Conservation (phyloP, 2,113 vertebrate species). For the Spermophilus dauricus region DNA sequence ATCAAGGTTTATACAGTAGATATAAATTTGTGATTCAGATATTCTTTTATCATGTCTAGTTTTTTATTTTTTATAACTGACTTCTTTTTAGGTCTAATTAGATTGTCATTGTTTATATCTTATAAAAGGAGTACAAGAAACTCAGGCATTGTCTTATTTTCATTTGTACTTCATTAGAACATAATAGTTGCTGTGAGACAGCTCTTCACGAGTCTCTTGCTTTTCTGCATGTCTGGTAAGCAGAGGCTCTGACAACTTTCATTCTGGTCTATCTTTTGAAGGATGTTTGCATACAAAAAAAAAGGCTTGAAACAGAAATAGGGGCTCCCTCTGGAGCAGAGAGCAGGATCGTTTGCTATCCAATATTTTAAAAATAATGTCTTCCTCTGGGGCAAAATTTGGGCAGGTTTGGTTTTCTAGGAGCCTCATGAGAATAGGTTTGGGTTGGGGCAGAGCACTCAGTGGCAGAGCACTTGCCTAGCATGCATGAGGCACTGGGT, state of each 20-base stretch:
- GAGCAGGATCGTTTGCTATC: conserved; percentile 43
- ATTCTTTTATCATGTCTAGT: not conserved
- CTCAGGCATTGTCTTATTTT: conserved; percentile 12
- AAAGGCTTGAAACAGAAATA: conserved; percentile 18
- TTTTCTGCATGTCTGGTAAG: not conserved
- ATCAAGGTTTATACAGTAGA: not conserved
- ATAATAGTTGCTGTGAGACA: not conserved
- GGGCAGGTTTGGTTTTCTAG: conserved; percentile 34
- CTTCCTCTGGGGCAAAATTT: not conserved
- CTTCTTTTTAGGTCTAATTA: not conserved
- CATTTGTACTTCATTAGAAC: not conserved
- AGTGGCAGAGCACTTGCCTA: too few relatives aligned
- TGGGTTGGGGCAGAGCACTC: not conserved
- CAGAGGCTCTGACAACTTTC: conserved; percentile 12
- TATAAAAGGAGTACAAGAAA: not conserved
- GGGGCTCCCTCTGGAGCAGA: not conserved
- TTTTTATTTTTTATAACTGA: conserved; percentile 17
- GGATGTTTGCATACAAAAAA: conserved; percentile 44
- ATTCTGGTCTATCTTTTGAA: conserved; percentile 12
- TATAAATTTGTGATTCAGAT: conserved; percentile 7
- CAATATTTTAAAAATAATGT: not conserved
- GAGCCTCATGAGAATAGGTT: not conserved
- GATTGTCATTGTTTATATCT: not conserved
- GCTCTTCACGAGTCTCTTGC: not conserved
- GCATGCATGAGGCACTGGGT: too few relatives aligned